Base-by-base conservation (phyloP, 64 coral and sea anemone genomes). In the Platygyra sinensis region DNA sequence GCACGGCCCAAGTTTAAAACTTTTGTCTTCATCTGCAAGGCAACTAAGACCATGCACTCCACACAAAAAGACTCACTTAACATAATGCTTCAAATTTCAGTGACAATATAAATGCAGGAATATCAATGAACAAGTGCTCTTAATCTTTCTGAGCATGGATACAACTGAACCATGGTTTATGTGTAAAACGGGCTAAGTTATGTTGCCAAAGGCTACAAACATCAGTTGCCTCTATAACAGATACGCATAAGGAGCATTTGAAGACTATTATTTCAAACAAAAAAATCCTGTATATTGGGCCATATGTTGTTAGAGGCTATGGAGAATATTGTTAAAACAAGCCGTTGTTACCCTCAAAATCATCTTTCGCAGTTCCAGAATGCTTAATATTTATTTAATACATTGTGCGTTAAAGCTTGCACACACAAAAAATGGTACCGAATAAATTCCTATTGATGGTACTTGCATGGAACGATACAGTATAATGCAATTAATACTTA, bases 41-140 rank as follows among this genome's bases (percentile, higher is more conserved):
- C 25, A 67, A 24, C 25, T 69, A 11, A 11, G 25, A 65, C 24
- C 24, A 7, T 65, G 9, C 20, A 24, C 19, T 27, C 25, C 64
- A 24, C 25, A 55, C n/a, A n/a, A n/a, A 5, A n/a, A 67, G 64
- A n/a, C 65, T 69, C 11, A 29, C 65, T 28, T 69, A n/a, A 10
- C 65, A 69, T 69, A 69, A 69, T n/a, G 25, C 65, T 69, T 15
- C 19, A 71, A 69, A 49, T 71, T 27, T 27, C n/a, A 29, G 81
- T 71, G 38, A 85, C 62, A 85, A 85, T 71, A 71, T 85, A 50
- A 72, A 63, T 50, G 71, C 10, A 72, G 63, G 36, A 85, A 85
- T 51, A 85, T 51, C 24, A 67, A 24, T 51, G 36, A 27, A 10
- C 9, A 69, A 27, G 22, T 24, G 25, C 22, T 25, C 22, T 24